Evolutionary conservation across 2,888 invertebrate genomes (phyloP).

Genomic region (Barypeithes pellucidus): DNA sequence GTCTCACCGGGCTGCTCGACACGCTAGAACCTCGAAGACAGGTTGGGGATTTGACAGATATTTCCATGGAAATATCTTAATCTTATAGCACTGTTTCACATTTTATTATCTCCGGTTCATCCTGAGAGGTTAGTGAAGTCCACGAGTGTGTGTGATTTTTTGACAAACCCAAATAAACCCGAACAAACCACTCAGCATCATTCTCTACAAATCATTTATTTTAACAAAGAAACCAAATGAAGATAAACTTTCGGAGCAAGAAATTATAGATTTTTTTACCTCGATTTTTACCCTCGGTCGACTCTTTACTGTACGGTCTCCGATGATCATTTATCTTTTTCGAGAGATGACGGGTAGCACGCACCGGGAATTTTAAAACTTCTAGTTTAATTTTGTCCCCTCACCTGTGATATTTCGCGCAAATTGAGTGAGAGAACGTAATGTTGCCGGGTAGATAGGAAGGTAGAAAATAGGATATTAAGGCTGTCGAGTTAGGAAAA

Average conservation of each 20-base stretch:
- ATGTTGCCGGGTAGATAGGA: constrained; percentile 47
- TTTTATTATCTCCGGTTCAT: too few species aligned
- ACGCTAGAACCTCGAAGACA: too few species aligned
- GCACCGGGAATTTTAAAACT: constrained; percentile 54
- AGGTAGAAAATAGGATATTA: constrained; percentile 54
- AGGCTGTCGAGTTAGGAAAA: constrained; percentile 53
- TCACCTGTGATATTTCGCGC: constrained; percentile 51
- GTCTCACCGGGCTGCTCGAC: too few species aligned
- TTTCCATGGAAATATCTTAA: too few species aligned
- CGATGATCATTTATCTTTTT: constrained; percentile 51
- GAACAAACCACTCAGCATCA: too few species aligned
- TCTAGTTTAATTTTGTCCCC: constrained; percentile 53
- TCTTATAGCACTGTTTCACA: too few species aligned
- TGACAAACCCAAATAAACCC: too few species aligned
- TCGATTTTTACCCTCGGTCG: constrained; percentile 32
- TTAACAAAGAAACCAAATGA: background rate
- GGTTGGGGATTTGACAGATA: too few species aligned
- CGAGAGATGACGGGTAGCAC: constrained; percentile 47
- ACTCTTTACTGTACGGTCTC: constrained; percentile 28
- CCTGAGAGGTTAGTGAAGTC: too few species aligned
- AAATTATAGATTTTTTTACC: constrained; percentile 1
- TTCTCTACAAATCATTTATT: too few species aligned
- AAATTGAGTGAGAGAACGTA: constrained; percentile 52
- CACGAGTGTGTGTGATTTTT: too few species aligned
- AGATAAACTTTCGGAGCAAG: too few species aligned